Percentiles rank a stretch among this genome's conserved stretches.
Evolutionary conservation across 2,113 vertebrate species (phyloP).

Genomic region (Pipa parva): DNA sequence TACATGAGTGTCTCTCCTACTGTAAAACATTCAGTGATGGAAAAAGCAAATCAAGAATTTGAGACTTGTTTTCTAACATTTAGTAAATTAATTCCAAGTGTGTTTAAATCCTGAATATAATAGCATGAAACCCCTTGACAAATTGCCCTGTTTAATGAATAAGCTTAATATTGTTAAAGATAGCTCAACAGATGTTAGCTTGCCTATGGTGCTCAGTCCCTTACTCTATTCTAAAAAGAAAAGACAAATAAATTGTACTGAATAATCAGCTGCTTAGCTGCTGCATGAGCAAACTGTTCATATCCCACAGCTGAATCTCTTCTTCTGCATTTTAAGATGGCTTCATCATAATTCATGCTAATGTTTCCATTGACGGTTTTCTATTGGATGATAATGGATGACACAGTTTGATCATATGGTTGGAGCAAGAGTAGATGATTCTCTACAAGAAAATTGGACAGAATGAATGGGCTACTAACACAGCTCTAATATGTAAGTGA

Average conservation of each 20-base stretch:
- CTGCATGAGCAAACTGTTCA: conserved; percentile 28
- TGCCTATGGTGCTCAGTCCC: conserved; percentile 6
- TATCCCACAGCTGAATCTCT: conserved; percentile 30
- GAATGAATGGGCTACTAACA: not conserved
- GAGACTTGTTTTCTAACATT: conserved; percentile 21
- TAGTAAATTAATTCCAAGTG: conserved; percentile 15
- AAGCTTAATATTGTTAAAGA: not conserved
- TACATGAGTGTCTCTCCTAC: not conserved
- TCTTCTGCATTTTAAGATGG: conserved; percentile 35
- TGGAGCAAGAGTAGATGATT: not conserved
- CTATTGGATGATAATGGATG: not conserved
- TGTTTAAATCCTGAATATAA: not conserved
- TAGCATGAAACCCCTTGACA: conserved; percentile 9
- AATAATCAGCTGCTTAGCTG: conserved; percentile 36
- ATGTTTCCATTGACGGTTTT: conserved; percentile 5
- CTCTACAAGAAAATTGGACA: not conserved
- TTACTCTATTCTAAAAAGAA: conserved; percentile 18
- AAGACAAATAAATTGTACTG: conserved; percentile 24
- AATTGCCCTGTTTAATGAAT: conserved; percentile 1
- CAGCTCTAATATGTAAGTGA: too few species aligned
- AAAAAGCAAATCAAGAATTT: not conserved
- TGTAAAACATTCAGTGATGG: not conserved
- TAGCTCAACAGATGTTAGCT: conserved; percentile 9
- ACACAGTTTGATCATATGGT: too few species aligned
- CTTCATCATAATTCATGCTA: conserved; percentile 9